phyloP scores from a whole-genome alignment of 2,888 invertebrate species.

The Halictus quadricinctus region DNA sequence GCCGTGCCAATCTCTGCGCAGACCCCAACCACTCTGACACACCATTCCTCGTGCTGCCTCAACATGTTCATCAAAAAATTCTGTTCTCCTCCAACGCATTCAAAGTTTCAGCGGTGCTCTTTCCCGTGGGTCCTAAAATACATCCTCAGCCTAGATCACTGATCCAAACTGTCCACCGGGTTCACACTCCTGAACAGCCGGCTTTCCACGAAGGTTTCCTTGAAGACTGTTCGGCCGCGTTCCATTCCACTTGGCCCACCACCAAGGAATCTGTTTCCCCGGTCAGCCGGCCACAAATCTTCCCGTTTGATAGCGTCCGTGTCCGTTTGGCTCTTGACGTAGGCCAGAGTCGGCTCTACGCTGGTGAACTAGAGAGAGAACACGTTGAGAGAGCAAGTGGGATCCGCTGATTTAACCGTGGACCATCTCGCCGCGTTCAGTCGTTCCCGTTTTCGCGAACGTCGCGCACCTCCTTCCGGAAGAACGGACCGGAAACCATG shows the following conservation, averaged over 20 bases:
- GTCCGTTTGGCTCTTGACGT: conserved; percentile 44
- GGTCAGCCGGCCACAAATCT: conserved; percentile 45
- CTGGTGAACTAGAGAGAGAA: background rate
- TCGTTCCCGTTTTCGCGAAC: conserved; percentile 39
- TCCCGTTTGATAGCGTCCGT: conserved; percentile 24
- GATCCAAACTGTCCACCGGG: background rate
- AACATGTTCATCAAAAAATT: background rate
- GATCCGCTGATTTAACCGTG: conserved; percentile 61
- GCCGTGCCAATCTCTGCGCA: too few relatives aligned
- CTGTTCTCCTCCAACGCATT: background rate
- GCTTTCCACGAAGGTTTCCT: conserved; percentile 2
- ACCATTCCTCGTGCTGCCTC: too few relatives aligned
- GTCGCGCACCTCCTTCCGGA: background rate
- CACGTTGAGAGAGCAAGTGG: conserved; percentile 38
- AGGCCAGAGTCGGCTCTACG: conserved; percentile 19
- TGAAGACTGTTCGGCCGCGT: background rate
- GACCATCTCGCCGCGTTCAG: conserved; percentile 52
- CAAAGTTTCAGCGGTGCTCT: background rate
- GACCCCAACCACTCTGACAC: too few relatives aligned
- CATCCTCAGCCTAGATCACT: background rate
- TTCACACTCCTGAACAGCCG: background rate
- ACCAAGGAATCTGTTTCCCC: conserved; percentile 51
- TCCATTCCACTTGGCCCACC: conserved; percentile 43
- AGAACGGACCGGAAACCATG: conserved; percentile 50
- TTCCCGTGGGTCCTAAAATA: background rate